Conservation (phyloP, 2,797 vertebrate species). For the Dipus sagitta region DNA sequence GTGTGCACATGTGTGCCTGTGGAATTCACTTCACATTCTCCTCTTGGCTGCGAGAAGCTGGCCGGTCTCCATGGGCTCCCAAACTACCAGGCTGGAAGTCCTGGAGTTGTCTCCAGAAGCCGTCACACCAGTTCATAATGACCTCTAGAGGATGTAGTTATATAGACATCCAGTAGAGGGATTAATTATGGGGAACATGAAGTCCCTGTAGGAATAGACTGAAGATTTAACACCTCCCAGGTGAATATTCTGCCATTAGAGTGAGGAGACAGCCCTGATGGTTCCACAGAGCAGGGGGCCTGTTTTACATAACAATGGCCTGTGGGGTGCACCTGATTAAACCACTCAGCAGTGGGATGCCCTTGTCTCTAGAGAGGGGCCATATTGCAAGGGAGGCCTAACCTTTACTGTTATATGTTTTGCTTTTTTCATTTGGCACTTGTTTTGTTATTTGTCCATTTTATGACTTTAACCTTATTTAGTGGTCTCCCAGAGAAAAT, state of each 20-base stretch:
- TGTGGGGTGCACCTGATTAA: neutral
- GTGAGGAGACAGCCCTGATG: neutral
- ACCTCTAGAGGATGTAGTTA: constrained; percentile 49
- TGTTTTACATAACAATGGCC: constrained; percentile 57
- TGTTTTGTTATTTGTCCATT: neutral
- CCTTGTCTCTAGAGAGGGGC: neutral
- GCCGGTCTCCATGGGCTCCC: constrained; percentile 62
- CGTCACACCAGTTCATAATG: constrained; percentile 58
- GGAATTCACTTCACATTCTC: constrained; percentile 64
- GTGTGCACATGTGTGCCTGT: accelerated
- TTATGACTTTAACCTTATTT: constrained; percentile 36
- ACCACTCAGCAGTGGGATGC: neutral
- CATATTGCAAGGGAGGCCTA: constrained; percentile 6
- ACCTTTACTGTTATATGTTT: neutral
- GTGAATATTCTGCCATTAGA: constrained; percentile 49
- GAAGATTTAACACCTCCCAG: constrained; percentile 69
- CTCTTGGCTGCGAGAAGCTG: constrained; percentile 54
- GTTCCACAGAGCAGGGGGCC: neutral
- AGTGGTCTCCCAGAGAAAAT: constrained; percentile 41
- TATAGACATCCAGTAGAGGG: constrained; percentile 77
- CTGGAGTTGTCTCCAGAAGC: constrained; percentile 56
- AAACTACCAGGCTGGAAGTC: constrained; percentile 6
- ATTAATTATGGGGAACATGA: constrained; percentile 76
- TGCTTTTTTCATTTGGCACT: neutral
- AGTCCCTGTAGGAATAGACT: constrained; percentile 61